Base-by-base conservation (phyloP, 2,113 vertebrate species). In the Tringa solitaria region DNA sequence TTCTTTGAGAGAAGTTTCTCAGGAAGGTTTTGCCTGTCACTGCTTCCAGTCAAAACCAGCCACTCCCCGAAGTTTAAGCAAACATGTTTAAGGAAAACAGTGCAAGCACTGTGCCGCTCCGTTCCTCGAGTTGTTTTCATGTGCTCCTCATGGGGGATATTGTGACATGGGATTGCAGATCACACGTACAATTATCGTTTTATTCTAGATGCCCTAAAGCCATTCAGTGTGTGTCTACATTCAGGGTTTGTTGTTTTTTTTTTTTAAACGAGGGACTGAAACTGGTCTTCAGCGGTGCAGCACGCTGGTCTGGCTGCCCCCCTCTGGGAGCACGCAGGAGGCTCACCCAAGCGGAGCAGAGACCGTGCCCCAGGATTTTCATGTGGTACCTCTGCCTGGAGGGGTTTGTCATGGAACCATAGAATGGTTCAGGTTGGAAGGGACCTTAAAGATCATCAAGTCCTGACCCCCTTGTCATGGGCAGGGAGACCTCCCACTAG, bases 311-410 rank as follows among this genome's bases (percentile, higher is more conserved):
- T 69, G 50, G 35, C 57, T 67, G 45, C 50, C 19, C 24, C 7
- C 57, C 33, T 48, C 23, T 12, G 1, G 14, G 23, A 81, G 41
- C 21, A 7, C 0, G 0, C 35, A 35, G 18, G 30, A 10, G 4
- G 8, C 7, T 87, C 16, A 22, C 19, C 15, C 41, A 41, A 67
- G 60, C 8, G 13, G 26, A 69, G 21, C 53, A 64, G 45, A 21
- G 17, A 50, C 23, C 8, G 7, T 45, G 54, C 30, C 35, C 13
- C 27, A 16, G 70, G 24, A 43, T 35, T 69, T 84, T 65, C 23
- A 43, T 16, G 22, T 27, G 61, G 20, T 56, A 24, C 7, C 9
- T 84, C 28, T 73, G 6, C 45, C n/a, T 6, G 1, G 32, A 79
- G 41, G 23, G 30, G 4, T 41, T 86, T 86, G 28, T 54, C 53